A percentile compares a stretch with the other conserved stretches of the same genome.
These are phyloP conservation scores for Heliconius himera DNA, from an alignment of 1,140 invertebrate species.

Conservation along the genomic window DNA sequence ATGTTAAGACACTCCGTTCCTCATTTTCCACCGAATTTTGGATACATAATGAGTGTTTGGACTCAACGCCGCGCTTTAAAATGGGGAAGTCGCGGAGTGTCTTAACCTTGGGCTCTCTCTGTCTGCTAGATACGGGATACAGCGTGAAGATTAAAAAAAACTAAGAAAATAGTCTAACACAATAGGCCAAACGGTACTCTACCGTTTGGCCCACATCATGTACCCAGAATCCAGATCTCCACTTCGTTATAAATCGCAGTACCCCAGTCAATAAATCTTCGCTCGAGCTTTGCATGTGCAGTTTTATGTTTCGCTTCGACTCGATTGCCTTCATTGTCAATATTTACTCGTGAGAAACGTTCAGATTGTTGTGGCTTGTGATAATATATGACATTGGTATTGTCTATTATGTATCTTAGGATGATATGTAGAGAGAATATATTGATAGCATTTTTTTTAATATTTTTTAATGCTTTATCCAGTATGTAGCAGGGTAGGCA, in stretches of 20 bases:
- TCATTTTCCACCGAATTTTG: no score
- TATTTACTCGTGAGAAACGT: conserved; percentile 8
- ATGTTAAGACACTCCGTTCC: no score
- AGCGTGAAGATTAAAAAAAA: background rate
- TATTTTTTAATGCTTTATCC: no score
- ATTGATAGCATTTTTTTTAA: no score
- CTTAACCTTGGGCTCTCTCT: no score
- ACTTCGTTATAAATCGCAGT: conserved; percentile 26
- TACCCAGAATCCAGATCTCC: conserved; percentile 11
- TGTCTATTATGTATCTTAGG: background rate
- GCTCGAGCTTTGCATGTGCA: conserved; percentile 6
- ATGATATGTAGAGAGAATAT: no score
- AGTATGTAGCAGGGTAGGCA: no score
- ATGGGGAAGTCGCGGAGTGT: no score
- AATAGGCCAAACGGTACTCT: background rate
- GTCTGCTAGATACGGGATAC: background rate
- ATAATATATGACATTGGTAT: background rate
- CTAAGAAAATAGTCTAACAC: background rate
- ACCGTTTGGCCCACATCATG: conserved; percentile 21
- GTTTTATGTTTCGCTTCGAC: conserved; percentile 8
- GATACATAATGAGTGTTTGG: no score
- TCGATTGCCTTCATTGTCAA: conserved; percentile 7
- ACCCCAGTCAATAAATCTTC: conserved; percentile 13
- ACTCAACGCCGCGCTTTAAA: no score
- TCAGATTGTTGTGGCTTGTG: background rate